These are phyloP conservation scores for Exocentrus adspersus DNA, from an alignment of 2,888 invertebrate genomes.

Conservation along the genomic window DNA sequence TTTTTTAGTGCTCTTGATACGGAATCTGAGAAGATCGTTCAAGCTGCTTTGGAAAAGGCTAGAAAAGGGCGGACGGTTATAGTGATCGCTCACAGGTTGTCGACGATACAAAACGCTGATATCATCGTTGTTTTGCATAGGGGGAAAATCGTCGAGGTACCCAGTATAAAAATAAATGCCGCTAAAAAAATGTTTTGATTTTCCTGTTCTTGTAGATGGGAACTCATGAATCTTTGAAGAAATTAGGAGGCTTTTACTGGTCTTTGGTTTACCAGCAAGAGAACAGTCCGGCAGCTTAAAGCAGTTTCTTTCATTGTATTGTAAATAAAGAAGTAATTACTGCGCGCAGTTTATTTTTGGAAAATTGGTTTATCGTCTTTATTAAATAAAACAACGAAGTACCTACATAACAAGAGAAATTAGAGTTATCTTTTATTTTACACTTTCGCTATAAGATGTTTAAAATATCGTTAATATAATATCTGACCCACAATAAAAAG, in stretches of 20 bases:
- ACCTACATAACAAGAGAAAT: conserved; percentile 24
- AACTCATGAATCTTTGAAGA: conserved; percentile 81
- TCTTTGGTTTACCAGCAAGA: conserved; percentile 81
- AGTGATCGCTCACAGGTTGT: conserved; percentile 94
- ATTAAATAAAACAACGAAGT: conserved; percentile 25
- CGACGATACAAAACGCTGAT: conserved; percentile 92
- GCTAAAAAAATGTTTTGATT: background rate
- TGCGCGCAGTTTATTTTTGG: background rate
- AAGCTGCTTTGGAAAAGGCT: conserved; percentile 86
- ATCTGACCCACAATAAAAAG: conserved; percentile 11
- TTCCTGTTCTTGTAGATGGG: conserved; percentile 77
- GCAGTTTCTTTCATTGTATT: background rate
- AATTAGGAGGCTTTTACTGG: conserved; percentile 85
- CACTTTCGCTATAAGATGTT: conserved; percentile 17
- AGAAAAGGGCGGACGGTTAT: conserved; percentile 88
- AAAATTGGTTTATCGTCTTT: conserved; percentile 25
- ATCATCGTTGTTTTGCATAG: conserved; percentile 89
- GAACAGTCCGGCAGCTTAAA: conserved; percentile 47
- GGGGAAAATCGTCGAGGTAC: conserved; percentile 85
- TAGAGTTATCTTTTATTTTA: conserved; percentile 16
- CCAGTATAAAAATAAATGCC: too few species aligned
- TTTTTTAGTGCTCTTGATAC: conserved; percentile 85
- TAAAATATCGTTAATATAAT: conserved; percentile 24
- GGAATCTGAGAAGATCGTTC: conserved; percentile 91
- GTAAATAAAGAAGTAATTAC: background rate